Evolutionary conservation across 2,113 vertebrate species (phyloP).

Genomic region (Pimephales promelas): DNA sequence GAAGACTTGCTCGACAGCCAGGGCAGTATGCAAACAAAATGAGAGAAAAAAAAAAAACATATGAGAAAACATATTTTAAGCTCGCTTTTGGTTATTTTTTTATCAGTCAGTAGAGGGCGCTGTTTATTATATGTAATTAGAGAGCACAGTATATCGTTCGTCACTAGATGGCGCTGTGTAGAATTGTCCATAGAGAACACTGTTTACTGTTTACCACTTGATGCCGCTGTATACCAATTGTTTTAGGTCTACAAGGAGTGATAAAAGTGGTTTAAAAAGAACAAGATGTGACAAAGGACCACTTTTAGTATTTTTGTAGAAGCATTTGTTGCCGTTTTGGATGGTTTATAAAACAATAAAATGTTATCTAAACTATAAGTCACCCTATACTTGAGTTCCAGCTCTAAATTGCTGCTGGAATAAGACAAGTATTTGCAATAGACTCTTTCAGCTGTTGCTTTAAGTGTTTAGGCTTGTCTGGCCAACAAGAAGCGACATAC

Average conservation of each 20-base stretch:
- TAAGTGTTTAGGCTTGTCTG: not conserved
- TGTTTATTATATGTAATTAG: not conserved
- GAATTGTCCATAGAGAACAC: not conserved
- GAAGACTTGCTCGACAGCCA: not conserved
- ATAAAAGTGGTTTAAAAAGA: not conserved
- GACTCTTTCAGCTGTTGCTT: not conserved
- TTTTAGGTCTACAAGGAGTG: not conserved
- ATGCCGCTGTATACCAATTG: not conserved
- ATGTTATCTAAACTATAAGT: not conserved
- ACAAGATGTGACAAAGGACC: not conserved
- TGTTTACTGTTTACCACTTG: not conserved
- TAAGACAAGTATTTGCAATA: not conserved
- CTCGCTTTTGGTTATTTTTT: not conserved
- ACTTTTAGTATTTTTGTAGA: not conserved
- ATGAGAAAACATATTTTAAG: not conserved
- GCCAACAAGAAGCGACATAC: not conserved
- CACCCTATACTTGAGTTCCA: not conserved
- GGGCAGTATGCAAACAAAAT: too few species aligned
- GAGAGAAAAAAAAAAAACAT: not conserved
- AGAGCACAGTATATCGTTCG: too few species aligned
- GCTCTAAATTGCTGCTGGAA: not conserved
- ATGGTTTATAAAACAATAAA: not conserved
- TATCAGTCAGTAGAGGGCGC: not conserved
- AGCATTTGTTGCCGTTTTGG: not conserved
- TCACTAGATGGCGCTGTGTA: slow-evolving; percentile 36